These are phyloP conservation scores for Anarsia innoxiella DNA, from an alignment of 2,888 invertebrate species.

Conservation along the genomic window DNA sequence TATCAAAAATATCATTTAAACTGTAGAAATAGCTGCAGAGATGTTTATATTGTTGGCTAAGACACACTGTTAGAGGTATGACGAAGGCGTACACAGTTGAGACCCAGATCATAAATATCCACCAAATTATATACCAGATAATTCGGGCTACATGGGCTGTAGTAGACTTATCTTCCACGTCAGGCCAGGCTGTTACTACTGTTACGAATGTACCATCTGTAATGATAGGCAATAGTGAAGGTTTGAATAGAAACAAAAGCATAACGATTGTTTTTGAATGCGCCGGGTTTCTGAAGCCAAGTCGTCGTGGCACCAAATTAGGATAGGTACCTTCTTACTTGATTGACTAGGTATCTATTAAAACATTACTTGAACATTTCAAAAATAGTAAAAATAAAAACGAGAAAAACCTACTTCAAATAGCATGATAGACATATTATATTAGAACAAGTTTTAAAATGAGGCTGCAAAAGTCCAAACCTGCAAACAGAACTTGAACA, in stretches of 20 bases:
- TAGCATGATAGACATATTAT: constrained; percentile 4
- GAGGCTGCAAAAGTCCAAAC: constrained; percentile 14
- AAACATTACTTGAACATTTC: not conserved
- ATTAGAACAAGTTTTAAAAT: not conserved
- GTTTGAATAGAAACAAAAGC: not conserved
- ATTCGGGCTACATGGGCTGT: constrained; percentile 23
- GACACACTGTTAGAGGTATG: constrained; percentile 24
- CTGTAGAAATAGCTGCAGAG: constrained; percentile 39
- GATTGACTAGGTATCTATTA: too few species aligned
- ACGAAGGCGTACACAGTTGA: constrained; percentile 24
- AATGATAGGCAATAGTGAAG: constrained; percentile 12
- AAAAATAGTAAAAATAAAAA: not conserved
- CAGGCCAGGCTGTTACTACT: constrained; percentile 34
- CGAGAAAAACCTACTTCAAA: not conserved
- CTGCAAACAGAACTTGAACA: constrained; percentile 18
- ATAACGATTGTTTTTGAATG: not conserved
- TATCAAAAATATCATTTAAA: constrained; percentile 32
- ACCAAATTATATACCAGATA: constrained; percentile 27
- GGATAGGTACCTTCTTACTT: too few species aligned
- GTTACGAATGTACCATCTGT: constrained; percentile 32
- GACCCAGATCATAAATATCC: constrained; percentile 26
- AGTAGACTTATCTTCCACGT: constrained; percentile 25
- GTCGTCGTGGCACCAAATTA: too few species aligned
- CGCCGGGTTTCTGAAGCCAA: too few species aligned
- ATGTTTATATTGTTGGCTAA: constrained; percentile 39